Base-by-base conservation (phyloP, 2,888 invertebrate species). In the Habrosyne pyritoides region DNA sequence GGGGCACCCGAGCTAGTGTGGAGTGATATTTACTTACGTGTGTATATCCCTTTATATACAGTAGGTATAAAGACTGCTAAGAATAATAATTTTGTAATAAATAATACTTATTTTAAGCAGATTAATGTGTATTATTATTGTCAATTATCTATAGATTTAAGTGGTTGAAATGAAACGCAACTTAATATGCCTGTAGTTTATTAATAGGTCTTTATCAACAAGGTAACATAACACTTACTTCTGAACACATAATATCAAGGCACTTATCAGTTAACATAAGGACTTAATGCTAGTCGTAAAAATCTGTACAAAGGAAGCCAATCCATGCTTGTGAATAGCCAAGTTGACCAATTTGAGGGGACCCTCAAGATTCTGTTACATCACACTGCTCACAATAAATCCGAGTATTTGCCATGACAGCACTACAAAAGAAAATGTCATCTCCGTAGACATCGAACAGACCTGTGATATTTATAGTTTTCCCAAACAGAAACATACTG, bases 171-270 rank as follows among this genome's bases (percentile, higher is more conserved):
- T 53, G 53, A 57, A 61, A 51, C 18, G 36, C 21, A 5, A 26
- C 14, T 36, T 56, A 55, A 52, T 52, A 60, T 56, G 63, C 62
- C 64, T 24, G 52, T 54, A 64, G n/a, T 78, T 75, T 57, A 49
- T 60, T 73, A 54, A 68, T 61, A 66, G 60, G 58, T 72, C 60
- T 65, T 76, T 67, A 81, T 84, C 75, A 84, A 75, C 71, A 71
- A 76, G 83, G 79, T 84, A 84, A 86, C 82, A 73, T 74, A 79
- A 78, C 71, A 69, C 61, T 66, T 63, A 61, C 64, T 67, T 62
- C 59, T 74, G 74, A 81, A 82, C 79, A 81, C 79, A 71, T 69
- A n/a, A 53, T 59, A 53, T 60, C 58, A 78, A 84, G 84, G 85
- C 84, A 84, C 83, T 75, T 61, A 8, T 14, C 36, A 42, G 18